Conservation (phyloP, 1,140 invertebrate genomes). For the Hyposmocoma kahamanoa region DNA sequence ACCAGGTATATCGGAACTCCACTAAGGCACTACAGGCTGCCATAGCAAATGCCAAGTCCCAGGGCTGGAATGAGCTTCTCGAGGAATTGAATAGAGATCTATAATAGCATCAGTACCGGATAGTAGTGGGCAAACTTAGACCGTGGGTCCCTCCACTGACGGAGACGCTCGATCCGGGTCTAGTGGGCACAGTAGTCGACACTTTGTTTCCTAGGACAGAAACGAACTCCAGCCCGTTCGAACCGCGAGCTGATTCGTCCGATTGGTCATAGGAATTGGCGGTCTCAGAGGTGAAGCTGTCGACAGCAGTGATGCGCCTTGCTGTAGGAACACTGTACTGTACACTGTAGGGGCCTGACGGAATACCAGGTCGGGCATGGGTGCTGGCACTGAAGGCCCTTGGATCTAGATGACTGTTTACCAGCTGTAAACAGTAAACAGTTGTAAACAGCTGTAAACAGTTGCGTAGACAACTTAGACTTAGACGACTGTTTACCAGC, state of each 20-base stretch:
- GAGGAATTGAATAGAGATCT: slow-evolving; percentile 26
- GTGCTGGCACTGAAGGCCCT: too few relatives aligned
- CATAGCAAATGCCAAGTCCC: slow-evolving; percentile 13
- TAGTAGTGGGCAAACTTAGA: slow-evolving; percentile 18
- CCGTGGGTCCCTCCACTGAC: slow-evolving; percentile 17
- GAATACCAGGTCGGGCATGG: too few relatives aligned
- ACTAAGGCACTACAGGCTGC: slow-evolving; percentile 11
- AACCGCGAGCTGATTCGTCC: neutral
- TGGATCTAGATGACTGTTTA: too few relatives aligned
- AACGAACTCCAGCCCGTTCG: too few relatives aligned
- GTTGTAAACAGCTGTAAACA: too few relatives aligned
- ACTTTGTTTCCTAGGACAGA: slow-evolving; percentile 19
- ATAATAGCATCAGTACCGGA: slow-evolving; percentile 30
- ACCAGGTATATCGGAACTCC: slow-evolving; percentile 7
- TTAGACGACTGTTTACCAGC: too few relatives aligned
- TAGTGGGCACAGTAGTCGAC: slow-evolving; percentile 14
- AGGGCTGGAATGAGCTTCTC: slow-evolving; percentile 15
- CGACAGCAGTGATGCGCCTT: neutral
- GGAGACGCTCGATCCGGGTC: slow-evolving; percentile 8
- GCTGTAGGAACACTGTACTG: slow-evolving; percentile 3
- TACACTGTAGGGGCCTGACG: slow-evolving; percentile 9
- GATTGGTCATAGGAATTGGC: slow-evolving; percentile 3
- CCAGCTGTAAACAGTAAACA: too few relatives aligned
- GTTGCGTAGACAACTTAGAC: too few relatives aligned
- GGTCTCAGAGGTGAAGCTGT: slow-evolving; percentile 7